Conservation (phyloP, 2,888 invertebrate genomes). For the Cephus rjabovi region DNA sequence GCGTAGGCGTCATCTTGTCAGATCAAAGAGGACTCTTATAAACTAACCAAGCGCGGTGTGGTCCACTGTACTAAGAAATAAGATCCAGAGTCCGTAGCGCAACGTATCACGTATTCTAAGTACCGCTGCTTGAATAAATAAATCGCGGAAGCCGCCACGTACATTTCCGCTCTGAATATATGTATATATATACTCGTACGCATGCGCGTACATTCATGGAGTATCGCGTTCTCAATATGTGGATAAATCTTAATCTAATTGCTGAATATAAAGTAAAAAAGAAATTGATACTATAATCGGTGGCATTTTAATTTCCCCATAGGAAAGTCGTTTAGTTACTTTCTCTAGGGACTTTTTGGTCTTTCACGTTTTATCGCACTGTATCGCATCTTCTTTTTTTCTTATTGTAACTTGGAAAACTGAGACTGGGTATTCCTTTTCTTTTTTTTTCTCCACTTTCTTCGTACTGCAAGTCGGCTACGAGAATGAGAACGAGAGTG, state of each 20-base stretch:
- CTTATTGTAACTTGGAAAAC: background rate
- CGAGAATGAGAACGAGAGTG: background rate
- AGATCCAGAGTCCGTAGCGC: background rate
- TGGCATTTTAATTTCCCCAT: background rate
- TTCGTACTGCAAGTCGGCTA: background rate
- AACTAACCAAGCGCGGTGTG: constrained; percentile 6
- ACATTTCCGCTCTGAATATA: constrained; percentile 4
- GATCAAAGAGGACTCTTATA: constrained; percentile 10
- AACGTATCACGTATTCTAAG: constrained; percentile 3
- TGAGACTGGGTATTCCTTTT: background rate
- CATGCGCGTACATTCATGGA: background rate
- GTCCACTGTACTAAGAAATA: constrained; percentile 2
- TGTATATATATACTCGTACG: background rate
- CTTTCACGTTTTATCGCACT: background rate
- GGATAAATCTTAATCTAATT: background rate
- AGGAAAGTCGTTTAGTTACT: background rate
- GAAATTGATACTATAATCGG: background rate
- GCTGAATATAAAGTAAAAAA: background rate
- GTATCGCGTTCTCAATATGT: background rate
- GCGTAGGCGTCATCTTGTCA: background rate
- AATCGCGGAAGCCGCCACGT: constrained; percentile 4
- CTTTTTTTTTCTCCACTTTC: background rate
- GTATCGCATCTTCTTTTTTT: background rate
- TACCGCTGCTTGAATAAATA: constrained; percentile 6
- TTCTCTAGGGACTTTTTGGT: background rate